Base-by-base conservation (phyloP, 1,140 invertebrate genomes). In the Pseudachorutes palmiensis region DNA sequence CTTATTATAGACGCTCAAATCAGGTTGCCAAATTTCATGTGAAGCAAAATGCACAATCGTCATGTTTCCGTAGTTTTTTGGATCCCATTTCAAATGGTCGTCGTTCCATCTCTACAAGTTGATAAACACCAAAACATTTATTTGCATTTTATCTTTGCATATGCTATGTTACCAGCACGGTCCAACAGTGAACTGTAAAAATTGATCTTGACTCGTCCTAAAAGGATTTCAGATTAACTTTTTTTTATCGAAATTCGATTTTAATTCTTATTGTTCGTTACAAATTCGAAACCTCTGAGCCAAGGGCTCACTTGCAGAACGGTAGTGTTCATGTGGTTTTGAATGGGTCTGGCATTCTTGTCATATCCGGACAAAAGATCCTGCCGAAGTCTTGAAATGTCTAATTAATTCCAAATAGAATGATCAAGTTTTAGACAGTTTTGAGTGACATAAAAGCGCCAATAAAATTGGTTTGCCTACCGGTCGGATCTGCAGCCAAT, bases 1-100 rank as follows among this genome's bases (percentile, higher is more conserved):
- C 78, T 78, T 80, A 68, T 80, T 80, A 59, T 78, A 80, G 22
- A 80, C 76, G n/a, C 77, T 72, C 31, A 80, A 70, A 73, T 80
- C 79, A 2, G 79, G 79, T 66, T 75, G 75, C 79, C 79, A 80
- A 30, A 81, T 70, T 68, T 76, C 76, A 32, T 74, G 65, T 1
- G 75, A 67, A 16, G 76, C 77, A 36, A 80, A 77, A 36, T 78
- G 72, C 9, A 80, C 77, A 26, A 62, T 62, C 14, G 73, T 74
- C 9, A 80, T 60, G 58, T 76, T 76, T 36, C 75, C 77, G 69
- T 75, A 81, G 5, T 75, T 67, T 19, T 66, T 66, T 9, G 74
- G 74, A 67, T 81, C 75, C 79, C 79, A 80, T 32, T 58, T 73
- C 41, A 80, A 67, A 45, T 77, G 75, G 67, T 78, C 76, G 64